These are phyloP conservation scores for Lithophane semibrunnea DNA, from an alignment of 2,888 invertebrate genomes.

Conservation along the genomic window DNA sequence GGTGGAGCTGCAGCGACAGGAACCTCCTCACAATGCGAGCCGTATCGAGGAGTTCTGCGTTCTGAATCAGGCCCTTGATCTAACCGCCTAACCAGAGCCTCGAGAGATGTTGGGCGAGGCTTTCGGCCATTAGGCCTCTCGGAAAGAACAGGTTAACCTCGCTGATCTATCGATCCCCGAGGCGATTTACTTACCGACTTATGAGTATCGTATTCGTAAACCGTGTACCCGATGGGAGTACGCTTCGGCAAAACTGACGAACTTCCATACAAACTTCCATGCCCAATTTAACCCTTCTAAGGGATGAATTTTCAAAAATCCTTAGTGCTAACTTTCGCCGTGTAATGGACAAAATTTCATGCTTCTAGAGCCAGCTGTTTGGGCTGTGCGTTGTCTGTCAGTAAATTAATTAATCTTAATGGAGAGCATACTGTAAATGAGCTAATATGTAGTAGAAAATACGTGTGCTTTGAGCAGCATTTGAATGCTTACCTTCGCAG, in stretches of 20 bases:
- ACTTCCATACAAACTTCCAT: not conserved
- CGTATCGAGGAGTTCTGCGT: too few relatives aligned
- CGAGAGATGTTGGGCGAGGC: too few relatives aligned
- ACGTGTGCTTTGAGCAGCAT: not conserved
- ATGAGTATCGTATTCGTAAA: not conserved
- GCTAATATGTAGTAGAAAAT: not conserved
- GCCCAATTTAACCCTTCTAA: not conserved
- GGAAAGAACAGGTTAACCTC: not conserved
- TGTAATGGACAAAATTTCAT: not conserved
- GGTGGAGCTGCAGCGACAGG: too few relatives aligned
- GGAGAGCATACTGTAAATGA: not conserved
- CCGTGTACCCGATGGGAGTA: too few relatives aligned
- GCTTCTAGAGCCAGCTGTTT: not conserved
- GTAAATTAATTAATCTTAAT: not conserved
- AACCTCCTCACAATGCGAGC: too few relatives aligned
- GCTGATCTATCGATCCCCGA: not conserved
- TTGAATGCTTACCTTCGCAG: conserved; percentile 75
- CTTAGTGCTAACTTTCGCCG: not conserved
- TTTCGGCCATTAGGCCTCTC: too few relatives aligned
- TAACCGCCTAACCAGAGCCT: too few relatives aligned
- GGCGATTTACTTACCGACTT: not conserved
- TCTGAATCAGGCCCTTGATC: too few relatives aligned
- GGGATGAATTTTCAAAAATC: not conserved
- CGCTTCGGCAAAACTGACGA: not conserved
- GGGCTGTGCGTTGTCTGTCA: not conserved